Percentiles rank a stretch among this genome's conserved stretches.
Evolutionary conservation across 2,113 vertebrate genomes (phyloP).

Genomic region (Falcunculus frontatus): DNA sequence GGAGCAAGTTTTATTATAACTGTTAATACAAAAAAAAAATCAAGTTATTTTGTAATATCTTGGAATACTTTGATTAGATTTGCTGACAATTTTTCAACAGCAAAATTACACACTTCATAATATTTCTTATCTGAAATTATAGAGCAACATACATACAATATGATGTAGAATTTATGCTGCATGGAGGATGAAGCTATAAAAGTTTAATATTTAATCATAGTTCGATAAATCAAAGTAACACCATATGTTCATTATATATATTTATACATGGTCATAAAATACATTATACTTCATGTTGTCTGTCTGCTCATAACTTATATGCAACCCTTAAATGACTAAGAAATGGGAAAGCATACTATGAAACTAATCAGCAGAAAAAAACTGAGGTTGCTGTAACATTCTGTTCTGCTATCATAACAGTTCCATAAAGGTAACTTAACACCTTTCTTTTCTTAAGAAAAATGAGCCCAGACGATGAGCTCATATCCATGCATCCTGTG

Average conservation of each 20-base stretch:
- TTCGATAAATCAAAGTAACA: slow-evolving; percentile 2
- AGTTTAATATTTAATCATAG: not conserved
- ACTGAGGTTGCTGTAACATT: not conserved
- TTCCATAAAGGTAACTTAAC: not conserved
- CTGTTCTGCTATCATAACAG: not conserved
- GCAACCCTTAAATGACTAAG: not conserved
- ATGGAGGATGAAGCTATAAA: not conserved
- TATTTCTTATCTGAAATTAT: slow-evolving; percentile 29
- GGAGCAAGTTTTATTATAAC: not conserved
- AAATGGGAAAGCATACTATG: not conserved
- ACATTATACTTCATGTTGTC: not conserved
- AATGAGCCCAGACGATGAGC: not conserved
- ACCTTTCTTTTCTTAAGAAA: not conserved
- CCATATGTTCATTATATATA: not conserved
- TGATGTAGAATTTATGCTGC: not conserved
- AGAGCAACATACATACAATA: not conserved
- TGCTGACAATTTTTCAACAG: not conserved
- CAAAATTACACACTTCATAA: slow-evolving; percentile 7
- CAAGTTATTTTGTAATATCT: not conserved
- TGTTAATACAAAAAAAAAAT: not conserved
- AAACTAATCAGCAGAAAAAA: not conserved
- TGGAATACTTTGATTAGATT: not conserved
- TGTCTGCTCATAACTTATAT: not conserved
- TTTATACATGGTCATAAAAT: not conserved
- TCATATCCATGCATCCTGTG: not conserved